Evolutionary conservation across 2,113 vertebrate species (phyloP), one percentile per base, ranked within the genome.

Genomic region (Balaeniceps rex): DNA sequence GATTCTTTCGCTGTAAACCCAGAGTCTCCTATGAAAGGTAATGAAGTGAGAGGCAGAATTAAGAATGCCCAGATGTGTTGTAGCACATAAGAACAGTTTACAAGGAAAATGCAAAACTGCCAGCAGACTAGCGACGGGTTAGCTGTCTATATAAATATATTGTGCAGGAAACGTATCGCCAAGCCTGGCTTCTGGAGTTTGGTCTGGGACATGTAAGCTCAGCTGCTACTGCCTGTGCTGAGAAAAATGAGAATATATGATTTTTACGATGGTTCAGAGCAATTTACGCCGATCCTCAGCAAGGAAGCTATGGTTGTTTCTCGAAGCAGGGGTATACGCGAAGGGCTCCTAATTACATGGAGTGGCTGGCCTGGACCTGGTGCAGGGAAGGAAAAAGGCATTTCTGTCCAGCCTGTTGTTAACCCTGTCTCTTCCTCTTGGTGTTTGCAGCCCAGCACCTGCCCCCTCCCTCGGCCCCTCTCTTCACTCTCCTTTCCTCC

Each of bases 1-100:
- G 84, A 95, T 96, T 94, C 93, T 83, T 93, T 88, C 21, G 75
- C 95, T 90, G 89, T 96, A 96, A 97, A 97, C 94, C 83, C 66
- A 90, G 91, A 91, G 91, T 16, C 84, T 90, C 95, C 87, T 92
- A 90, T 96, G 96, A 97, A 97, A 96, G 91, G 97, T 96, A 97
- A 97, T 97, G 97, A 97, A 97, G 96, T 96, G 94, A 97, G 94
- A 97, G 75, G 89, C 89, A 93, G 93, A 96, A 96, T 97, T 96
- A 97, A 97, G 97, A 97, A 83, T 94, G 95, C 96, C 97, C 96
- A 96, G 96, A 96, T 96, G 95, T 96, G 84, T 95, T 94, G 94
- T 91, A 94, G 97, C 84, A 64, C 89, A 70, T 66, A 88, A 88
- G 91, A 96, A 36, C 70, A 52, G 75, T 96, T 97, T 97, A 97